A percentile compares a stretch with the other conserved stretches of the same genome.
These are phyloP conservation scores for Iselma pallidipennis DNA, from an alignment of 2,888 invertebrate species.

Conservation along the genomic window DNA sequence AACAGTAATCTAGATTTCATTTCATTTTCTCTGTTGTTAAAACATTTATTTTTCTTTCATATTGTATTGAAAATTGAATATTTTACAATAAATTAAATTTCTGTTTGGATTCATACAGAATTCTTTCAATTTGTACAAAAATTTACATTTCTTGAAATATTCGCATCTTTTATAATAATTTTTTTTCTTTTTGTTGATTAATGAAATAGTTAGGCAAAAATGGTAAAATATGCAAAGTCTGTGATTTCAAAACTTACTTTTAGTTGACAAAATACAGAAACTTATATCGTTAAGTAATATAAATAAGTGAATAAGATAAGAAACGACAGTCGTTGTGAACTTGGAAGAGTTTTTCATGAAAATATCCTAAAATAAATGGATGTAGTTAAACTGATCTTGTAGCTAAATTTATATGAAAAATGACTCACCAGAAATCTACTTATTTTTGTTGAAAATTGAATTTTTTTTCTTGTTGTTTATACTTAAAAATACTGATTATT, in stretches of 20 bases:
- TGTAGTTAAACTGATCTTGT: not conserved
- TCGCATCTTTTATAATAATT: not conserved
- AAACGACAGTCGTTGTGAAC: slow-evolving; percentile 3
- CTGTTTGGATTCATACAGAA: not conserved
- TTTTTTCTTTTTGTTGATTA: not conserved
- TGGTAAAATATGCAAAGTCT: not conserved
- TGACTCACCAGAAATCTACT: not conserved
- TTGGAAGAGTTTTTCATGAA: not conserved
- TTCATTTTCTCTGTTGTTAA: not conserved
- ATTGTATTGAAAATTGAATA: not conserved
- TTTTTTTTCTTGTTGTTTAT: not conserved
- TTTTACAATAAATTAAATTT: slow-evolving; percentile 1
- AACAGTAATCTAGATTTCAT: not conserved
- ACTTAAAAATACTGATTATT: not conserved
- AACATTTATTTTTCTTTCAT: not conserved
- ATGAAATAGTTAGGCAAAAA: not conserved
- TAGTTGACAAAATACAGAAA: not conserved
- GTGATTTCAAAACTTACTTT: not conserved
- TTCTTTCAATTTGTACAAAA: not conserved
- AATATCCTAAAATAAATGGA: slow-evolving; percentile 19
- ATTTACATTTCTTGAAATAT: not conserved
- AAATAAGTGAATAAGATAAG: slow-evolving; percentile 6
- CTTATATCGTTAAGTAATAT: not conserved
- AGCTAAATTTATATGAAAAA: not conserved
- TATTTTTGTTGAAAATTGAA: not conserved